Evolutionary conservation across 2,888 invertebrate genomes (phyloP).

Genomic region (Empis livida): DNA sequence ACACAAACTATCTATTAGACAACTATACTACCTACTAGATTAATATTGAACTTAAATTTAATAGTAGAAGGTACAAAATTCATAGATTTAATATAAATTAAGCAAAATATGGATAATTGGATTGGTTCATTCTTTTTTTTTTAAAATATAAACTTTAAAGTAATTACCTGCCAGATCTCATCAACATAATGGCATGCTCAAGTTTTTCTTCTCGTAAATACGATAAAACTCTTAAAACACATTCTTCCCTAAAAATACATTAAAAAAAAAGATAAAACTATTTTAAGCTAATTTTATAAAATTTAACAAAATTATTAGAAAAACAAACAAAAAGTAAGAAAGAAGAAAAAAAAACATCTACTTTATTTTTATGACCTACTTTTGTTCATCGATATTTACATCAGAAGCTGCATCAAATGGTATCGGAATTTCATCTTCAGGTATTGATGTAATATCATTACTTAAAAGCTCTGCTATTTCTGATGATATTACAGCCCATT

Average conservation of each 20-base stretch:
- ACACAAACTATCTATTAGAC: no score
- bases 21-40: no score
- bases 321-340: slow-evolving; percentile 4
- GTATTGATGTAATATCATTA: slow-evolving; percentile 34
- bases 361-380: slow-evolving; percentile 41
- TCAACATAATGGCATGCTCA: slow-evolving; percentile 65
- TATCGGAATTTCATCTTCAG: slow-evolving; percentile 43
- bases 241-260: slow-evolving; percentile 49
- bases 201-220: slow-evolving; percentile 56
- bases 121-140: no score
- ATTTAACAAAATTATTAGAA: slow-evolving; percentile 7
- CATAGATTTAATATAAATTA: no score
- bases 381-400: slow-evolving; percentile 75
- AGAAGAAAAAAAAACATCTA: neutral
- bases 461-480: slow-evolving; percentile 41
- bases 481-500: slow-evolving; percentile 54
- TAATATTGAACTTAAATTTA: no score
- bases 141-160: neutral
- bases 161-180: slow-evolving; percentile 62
- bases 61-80: no score
- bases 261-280: slow-evolving; percentile 16
- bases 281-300: slow-evolving; percentile 14
- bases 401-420: slow-evolving; percentile 84
- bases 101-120: no score
- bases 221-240: slow-evolving; percentile 76